Base-by-base conservation (phyloP, 2,797 vertebrate species). In the Enteromius paludinosus region DNA sequence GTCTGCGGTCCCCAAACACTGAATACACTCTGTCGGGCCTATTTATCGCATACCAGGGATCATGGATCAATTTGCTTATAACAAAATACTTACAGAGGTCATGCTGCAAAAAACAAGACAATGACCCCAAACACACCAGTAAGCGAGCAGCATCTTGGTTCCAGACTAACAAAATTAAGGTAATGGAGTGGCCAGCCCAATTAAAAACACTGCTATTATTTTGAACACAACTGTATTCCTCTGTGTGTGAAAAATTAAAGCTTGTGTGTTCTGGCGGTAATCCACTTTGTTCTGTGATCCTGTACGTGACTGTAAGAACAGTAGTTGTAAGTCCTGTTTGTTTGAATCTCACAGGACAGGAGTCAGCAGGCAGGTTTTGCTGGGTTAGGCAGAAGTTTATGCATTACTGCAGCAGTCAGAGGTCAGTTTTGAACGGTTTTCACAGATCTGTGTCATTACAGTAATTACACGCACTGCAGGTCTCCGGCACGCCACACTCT, bases 381-480 rank as follows among this genome's bases (percentile, higher is more conserved):
- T 73, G 20, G 69, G 41, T 79, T 70, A 70, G 52, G 23, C 65
- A 69, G 35, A 64, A 30, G 49, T 69, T 11, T 12, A 59, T 41
- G 11, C 8, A 30, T 43, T 59, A 28, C 49, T 59, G 17, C 65
- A 43, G 65, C 52, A 79, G 65, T 79, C 65, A 79, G 49, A 41
- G 17, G 25, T 43, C 61, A 59, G 41, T 49, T 78, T 38, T 41
- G 43, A 18, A 33, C 4, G 11, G 9, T 68, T 66, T 68, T 65
- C 61, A 33, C 43, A 38, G 30, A 52, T 30, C 43, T 52, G 5
- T 78, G 43, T 56, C 14, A 0, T 74, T 74, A 74, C 38, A 38
- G 52, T 61, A 80, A 80, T 71, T 61, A 30, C 68, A 59, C 33
- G 2, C 66, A n/a, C 64, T 70, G 65, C 47, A 56, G 66, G 43